phyloP scores from a whole-genome alignment of 2,113 vertebrate species.

The Trematomus loennbergii region DNA sequence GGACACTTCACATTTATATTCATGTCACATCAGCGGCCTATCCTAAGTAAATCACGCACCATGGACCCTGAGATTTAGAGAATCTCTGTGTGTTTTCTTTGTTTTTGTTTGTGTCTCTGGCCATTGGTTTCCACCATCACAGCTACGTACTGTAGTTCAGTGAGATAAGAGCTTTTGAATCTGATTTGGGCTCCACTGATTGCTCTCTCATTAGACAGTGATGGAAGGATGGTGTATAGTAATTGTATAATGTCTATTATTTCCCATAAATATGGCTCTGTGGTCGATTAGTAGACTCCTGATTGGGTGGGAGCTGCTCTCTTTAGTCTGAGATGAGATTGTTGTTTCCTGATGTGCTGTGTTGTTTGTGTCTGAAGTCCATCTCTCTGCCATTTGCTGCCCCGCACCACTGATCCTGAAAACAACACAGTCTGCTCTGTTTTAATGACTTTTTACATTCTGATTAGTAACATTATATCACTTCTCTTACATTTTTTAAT shows the following conservation, averaged over 20 bases:
- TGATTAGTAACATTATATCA: not conserved
- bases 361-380: not conserved
- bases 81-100: not conserved
- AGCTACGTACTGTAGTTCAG: not conserved
- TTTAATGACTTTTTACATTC: not conserved
- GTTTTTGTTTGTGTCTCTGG: not conserved
- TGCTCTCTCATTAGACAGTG: slow-evolving; percentile 20
- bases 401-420: too few species aligned
- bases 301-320: not conserved
- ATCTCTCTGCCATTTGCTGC: too few species aligned
- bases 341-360: not conserved
- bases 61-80: not conserved
- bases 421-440: not conserved
- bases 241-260: not conserved
- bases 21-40: not conserved
- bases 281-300: not conserved
- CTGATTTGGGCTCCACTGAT: slow-evolving; percentile 2
- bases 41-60: slow-evolving; percentile 5
- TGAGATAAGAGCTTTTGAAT: not conserved
- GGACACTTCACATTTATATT: slow-evolving; percentile 6
- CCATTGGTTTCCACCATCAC: not conserved
- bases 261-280: not conserved
- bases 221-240: slow-evolving; percentile 22
- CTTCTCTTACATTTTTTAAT: not conserved
- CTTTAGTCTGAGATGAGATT: not conserved